Evolutionary conservation across 2,888 invertebrate genomes (phyloP).

Genomic region (Yponomeuta evonymella): DNA sequence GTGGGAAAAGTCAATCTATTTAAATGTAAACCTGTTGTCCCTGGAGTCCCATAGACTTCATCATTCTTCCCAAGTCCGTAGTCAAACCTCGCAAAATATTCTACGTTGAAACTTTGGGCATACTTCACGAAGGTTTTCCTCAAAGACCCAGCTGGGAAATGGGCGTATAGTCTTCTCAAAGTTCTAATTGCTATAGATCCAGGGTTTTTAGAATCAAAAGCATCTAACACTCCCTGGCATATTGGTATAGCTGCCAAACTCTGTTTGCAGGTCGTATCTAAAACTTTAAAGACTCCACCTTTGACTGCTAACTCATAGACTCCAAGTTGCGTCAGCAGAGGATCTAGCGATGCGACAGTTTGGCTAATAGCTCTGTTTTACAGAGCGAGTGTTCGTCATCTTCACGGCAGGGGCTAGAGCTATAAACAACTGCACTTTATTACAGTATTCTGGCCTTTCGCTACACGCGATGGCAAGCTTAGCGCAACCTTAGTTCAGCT

Average conservation of each 20-base stretch:
- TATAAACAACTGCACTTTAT: slow-evolving; percentile 72
- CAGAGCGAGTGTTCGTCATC: slow-evolving; percentile 55
- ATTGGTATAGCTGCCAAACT: not conserved
- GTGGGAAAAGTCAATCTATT: not conserved
- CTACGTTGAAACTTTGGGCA: slow-evolving; percentile 62
- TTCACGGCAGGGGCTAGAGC: slow-evolving; percentile 79
- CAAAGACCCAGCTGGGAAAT: slow-evolving; percentile 71
- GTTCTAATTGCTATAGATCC: slow-evolving; percentile 68
- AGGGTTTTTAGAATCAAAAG: slow-evolving; percentile 75
- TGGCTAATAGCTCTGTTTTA: not conserved
- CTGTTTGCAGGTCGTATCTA: slow-evolving; percentile 28
- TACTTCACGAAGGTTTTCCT: slow-evolving; percentile 64
- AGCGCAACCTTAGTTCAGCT: slow-evolving; percentile 80
- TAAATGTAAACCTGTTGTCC: too few relatives aligned
- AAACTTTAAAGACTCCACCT: slow-evolving; percentile 53
- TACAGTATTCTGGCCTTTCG: slow-evolving; percentile 71
- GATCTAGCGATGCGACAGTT: too few relatives aligned
- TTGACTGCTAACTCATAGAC: slow-evolving; percentile 79
- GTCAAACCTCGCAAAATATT: slow-evolving; percentile 53
- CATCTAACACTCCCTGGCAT: slow-evolving; percentile 44
- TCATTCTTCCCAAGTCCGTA: slow-evolving; percentile 36
- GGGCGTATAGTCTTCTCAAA: slow-evolving; percentile 70
- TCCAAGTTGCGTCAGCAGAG: slow-evolving; percentile 38
- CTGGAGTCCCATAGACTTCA: not conserved
- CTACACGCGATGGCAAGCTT: slow-evolving; percentile 77